Evolutionary conservation across 1,140 invertebrate species (phyloP).

Genomic region (Calliopsis andreniformis): DNA sequence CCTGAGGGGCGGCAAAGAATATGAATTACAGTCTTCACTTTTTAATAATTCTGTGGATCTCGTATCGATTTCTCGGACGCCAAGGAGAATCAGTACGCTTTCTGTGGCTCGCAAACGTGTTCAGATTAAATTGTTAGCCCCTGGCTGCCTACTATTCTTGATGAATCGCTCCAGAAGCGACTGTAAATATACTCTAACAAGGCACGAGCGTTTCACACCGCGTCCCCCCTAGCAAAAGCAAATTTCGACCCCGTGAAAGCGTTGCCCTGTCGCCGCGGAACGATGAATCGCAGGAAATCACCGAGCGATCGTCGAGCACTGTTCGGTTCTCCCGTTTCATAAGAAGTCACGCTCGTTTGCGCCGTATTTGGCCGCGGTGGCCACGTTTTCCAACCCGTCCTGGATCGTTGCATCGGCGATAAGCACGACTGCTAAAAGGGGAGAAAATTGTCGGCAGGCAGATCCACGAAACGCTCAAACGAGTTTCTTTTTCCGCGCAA

Average conservation of each 20-base stretch:
- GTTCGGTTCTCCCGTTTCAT: slow-evolving; percentile 29
- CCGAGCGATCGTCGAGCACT: slow-evolving; percentile 35
- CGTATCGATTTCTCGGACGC: no score
- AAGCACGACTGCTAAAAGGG: slow-evolving; percentile 24
- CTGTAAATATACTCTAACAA: not conserved
- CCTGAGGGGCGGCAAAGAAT: no score
- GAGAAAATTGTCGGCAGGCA: slow-evolving; percentile 12
- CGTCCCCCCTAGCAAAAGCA: slow-evolving; percentile 12
- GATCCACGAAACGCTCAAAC: slow-evolving; percentile 28
- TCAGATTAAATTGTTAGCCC: no score
- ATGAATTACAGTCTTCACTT: no score
- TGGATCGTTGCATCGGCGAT: not conserved
- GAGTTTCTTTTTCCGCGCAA: slow-evolving; percentile 12
- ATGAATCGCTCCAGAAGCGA: not conserved
- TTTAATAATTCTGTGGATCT: no score
- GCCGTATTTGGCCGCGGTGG: slow-evolving; percentile 54
- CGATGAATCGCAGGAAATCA: slow-evolving; percentile 58
- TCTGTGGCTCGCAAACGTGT: no score
- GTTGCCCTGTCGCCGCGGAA: not conserved
- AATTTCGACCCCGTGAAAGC: slow-evolving; percentile 31
- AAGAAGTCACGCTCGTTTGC: slow-evolving; percentile 56
- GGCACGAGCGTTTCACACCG: not conserved
- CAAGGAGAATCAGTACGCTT: no score
- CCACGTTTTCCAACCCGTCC: slow-evolving; percentile 22
- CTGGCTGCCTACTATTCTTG: no score